A percentile compares a stretch with the other conserved stretches of the same genome.
Conservation (phyloP, 2,113 vertebrate species). For the Phylloscopus whistleri region DNA sequence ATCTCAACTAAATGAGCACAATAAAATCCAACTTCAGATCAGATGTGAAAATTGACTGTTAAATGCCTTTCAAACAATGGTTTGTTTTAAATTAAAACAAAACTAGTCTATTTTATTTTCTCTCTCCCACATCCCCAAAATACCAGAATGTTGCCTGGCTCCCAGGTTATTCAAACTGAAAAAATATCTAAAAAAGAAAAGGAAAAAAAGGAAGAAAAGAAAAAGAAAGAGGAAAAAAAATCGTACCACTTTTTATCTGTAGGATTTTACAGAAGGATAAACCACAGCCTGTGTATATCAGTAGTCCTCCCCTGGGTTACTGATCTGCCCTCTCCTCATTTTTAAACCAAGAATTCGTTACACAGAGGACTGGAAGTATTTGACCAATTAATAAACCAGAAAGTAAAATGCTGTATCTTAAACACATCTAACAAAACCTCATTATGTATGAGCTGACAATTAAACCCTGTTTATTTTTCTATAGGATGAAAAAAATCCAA, state of each 20-base stretch:
- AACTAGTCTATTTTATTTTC: not conserved
- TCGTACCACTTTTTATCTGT: not conserved
- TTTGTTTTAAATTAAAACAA: not conserved
- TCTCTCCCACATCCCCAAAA: not conserved
- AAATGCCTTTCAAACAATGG: not conserved
- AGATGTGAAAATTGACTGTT: conserved; percentile 19
- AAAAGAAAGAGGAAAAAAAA: not conserved
- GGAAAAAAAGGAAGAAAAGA: not conserved
- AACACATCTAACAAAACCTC: conserved; percentile 13
- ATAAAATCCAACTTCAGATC: conserved; percentile 22
- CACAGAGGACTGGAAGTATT: not conserved
- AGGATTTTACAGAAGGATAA: conserved; percentile 40
- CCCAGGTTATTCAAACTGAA: not conserved
- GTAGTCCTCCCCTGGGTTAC: conserved; percentile 3
- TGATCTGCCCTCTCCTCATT: conserved; percentile 3
- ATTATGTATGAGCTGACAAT: not conserved
- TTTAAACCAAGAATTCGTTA: not conserved
- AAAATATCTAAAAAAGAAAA: not conserved
- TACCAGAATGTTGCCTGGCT: not conserved
- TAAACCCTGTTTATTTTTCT: conserved; percentile 8
- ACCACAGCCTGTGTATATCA: not conserved
- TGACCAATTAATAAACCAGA: conserved; percentile 42
- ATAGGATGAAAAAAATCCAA: not conserved
- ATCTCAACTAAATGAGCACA: not conserved
- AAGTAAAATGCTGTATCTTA: conserved; percentile 28